Evolutionary conservation across 2,888 invertebrate species (phyloP).

Genomic region (Habroteleia sp.): DNA sequence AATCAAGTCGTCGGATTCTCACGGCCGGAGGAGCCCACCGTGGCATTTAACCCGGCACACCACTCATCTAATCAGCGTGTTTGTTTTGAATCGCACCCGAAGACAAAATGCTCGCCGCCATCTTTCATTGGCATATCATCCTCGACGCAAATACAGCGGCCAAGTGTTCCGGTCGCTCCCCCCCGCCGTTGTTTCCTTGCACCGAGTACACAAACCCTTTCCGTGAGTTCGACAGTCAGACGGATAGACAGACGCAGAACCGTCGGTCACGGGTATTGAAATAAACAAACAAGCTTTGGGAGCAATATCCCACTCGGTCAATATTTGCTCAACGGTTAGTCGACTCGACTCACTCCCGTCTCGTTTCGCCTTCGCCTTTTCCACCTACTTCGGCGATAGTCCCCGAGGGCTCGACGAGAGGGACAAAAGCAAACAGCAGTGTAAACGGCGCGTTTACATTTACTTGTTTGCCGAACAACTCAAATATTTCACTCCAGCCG

Average conservation of each 20-base stretch:
- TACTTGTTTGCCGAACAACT: slow-evolving; percentile 80
- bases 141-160: slow-evolving; percentile 11
- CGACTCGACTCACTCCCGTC: slow-evolving; percentile 68
- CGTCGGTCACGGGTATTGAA: slow-evolving; percentile 79
- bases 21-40: not conserved
- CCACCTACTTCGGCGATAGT: slow-evolving; percentile 66
- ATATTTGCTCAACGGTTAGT: slow-evolving; percentile 80
- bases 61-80: slow-evolving; percentile 36
- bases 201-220: slow-evolving; percentile 39
- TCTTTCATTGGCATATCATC: slow-evolving; percentile 27
- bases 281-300: slow-evolving; percentile 81
- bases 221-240: slow-evolving; percentile 35
- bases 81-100: slow-evolving; percentile 33
- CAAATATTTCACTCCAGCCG: slow-evolving; percentile 79
- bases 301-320: slow-evolving; percentile 81
- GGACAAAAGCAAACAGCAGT: slow-evolving; percentile 79
- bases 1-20: slow-evolving; percentile 18
- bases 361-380: slow-evolving; percentile 52
- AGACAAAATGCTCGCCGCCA: slow-evolving; percentile 10
- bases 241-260: slow-evolving; percentile 61
- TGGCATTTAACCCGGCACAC: slow-evolving; percentile 15
- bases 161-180: slow-evolving; percentile 1
- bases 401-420: slow-evolving; percentile 69
- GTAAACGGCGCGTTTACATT: slow-evolving; percentile 80
- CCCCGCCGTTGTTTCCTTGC: slow-evolving; percentile 38